Percentiles rank a stretch among this genome's conserved stretches.
Conservation (phyloP, 2,113 vertebrate genomes). For the Paradisaea rubra region DNA sequence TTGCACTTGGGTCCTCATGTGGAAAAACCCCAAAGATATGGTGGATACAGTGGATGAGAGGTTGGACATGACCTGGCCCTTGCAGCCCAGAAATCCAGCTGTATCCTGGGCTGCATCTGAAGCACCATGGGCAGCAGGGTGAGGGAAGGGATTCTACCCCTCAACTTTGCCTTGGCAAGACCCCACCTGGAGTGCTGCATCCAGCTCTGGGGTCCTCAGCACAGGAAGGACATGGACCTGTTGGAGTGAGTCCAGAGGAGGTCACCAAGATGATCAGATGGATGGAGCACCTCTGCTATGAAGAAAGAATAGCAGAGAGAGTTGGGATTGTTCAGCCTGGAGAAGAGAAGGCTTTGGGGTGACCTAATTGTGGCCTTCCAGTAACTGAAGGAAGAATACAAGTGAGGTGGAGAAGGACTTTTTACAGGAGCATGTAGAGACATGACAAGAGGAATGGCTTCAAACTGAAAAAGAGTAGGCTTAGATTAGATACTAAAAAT, state of each 20-base stretch:
- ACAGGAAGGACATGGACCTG: background rate
- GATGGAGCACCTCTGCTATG: background rate
- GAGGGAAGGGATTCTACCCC: background rate
- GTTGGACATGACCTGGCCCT: background rate
- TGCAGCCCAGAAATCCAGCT: background rate
- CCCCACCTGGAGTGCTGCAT: background rate
- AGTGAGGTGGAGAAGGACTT: background rate
- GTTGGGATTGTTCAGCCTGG: background rate
- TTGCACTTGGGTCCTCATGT: background rate
- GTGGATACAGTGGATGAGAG: background rate
- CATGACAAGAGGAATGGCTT: background rate
- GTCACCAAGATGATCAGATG: background rate
- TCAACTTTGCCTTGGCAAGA: background rate
- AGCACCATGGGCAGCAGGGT: accelerated
- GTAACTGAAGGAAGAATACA: background rate
- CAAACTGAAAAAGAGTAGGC: background rate
- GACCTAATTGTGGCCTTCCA: background rate
- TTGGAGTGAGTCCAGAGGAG: background rate
- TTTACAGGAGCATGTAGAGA: background rate
- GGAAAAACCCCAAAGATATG: background rate
- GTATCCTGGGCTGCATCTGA: background rate
- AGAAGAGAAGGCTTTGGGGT: background rate
- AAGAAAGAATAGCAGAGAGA: background rate
- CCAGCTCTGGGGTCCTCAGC: background rate
- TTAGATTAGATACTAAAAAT: background rate